Percentiles rank a stretch among this genome's conserved stretches.
phyloP scores from a whole-genome alignment of 92 coral and sea anemone genomes.

The Desmophyllum pertusum region DNA sequence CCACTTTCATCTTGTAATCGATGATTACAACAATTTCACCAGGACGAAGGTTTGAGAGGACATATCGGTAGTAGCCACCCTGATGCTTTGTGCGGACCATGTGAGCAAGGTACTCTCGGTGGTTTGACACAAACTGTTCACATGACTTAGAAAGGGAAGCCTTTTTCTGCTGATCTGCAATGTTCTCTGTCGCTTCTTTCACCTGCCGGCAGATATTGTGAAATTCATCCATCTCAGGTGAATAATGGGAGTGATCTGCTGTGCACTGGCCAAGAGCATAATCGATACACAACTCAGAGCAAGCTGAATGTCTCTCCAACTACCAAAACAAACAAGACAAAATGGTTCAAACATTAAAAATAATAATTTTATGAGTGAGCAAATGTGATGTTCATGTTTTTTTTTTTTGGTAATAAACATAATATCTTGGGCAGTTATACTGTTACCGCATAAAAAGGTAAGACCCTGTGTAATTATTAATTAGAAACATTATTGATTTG shows the following conservation, averaged over 20 bases:
- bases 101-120: conserved; percentile 19
- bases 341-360: neutral
- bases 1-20: conserved; percentile 50
- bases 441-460: too few relatives aligned
- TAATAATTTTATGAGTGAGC: neutral
- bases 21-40: conserved; percentile 42
- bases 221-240: neutral
- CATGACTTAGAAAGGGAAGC: neutral
- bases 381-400: neutral
- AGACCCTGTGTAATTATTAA: too few relatives aligned
- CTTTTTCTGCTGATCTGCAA: neutral
- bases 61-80: conserved; percentile 18
- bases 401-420: too few relatives aligned
- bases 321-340: neutral
- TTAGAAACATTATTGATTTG: too few relatives aligned
- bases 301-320: conserved; percentile 40
- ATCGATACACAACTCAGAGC: conserved; percentile 32
- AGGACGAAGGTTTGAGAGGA: conserved; percentile 32
- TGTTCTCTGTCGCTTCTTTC: conserved; percentile 6
- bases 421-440: too few relatives aligned
- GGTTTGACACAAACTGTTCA: conserved; percentile 2
- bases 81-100: conserved; percentile 48
- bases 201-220: neutral
- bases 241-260: neutral
- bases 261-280: conserved; percentile 46